These are phyloP conservation scores for Pseudorhombus dupliciocellatus DNA, from an alignment of 2,113 vertebrate genomes.

Conservation along the genomic window DNA sequence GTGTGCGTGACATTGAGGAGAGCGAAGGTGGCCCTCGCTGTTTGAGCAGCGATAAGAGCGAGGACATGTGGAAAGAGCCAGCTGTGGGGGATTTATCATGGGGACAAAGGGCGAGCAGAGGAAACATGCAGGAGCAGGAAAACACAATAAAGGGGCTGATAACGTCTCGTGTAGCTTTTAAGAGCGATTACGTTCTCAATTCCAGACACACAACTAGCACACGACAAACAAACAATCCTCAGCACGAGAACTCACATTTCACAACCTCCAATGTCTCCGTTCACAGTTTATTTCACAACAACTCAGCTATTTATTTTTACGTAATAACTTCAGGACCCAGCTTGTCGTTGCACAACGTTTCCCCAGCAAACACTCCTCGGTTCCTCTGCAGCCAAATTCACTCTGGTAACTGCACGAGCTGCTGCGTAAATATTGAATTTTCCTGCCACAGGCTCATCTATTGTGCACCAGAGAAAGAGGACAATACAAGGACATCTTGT, in stretches of 20 bases:
- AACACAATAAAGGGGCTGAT: conserved; percentile 20
- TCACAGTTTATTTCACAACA: not conserved
- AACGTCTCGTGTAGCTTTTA: not conserved
- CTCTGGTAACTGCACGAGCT: conserved; percentile 16
- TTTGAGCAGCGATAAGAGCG: conserved; percentile 61
- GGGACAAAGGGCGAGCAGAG: conserved; percentile 53
- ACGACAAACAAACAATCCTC: not conserved
- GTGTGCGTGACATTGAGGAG: conserved; percentile 30
- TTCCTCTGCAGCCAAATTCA: conserved; percentile 19
- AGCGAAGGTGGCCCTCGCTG: conserved; percentile 19
- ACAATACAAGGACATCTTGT: not conserved
- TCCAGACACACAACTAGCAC: not conserved
- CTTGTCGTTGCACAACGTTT: conserved; percentile 37
- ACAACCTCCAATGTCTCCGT: not conserved
- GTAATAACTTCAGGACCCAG: not conserved
- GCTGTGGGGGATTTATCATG: conserved; percentile 47
- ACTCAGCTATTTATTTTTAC: not conserved
- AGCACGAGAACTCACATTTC: not conserved
- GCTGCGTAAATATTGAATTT: conserved; percentile 77
- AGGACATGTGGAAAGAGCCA: conserved; percentile 48
- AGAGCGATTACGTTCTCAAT: not conserved
- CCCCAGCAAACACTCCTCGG: conserved; percentile 25
- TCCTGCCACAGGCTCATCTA: conserved; percentile 37
- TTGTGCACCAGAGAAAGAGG: conserved; percentile 16
- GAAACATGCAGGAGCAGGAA: conserved; percentile 6